Evolutionary conservation across 1,140 invertebrate genomes (phyloP).

Genomic region (Brachionus plicatilis): DNA sequence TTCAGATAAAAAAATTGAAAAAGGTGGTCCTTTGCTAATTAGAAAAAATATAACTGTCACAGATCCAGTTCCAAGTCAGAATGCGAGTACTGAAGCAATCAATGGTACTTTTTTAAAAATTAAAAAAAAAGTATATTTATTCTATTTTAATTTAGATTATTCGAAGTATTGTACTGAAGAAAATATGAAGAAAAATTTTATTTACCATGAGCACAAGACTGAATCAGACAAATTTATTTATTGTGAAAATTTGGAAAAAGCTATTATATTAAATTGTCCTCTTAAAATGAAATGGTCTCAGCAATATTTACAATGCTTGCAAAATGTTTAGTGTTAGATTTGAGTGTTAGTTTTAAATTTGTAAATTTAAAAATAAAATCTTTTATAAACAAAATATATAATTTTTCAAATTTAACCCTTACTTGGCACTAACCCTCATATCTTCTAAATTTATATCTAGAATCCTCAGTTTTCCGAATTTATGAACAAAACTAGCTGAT

Average conservation of each 20-base stretch:
- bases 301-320: slow-evolving; percentile 4
- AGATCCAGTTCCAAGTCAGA: neutral
- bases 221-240: slow-evolving; percentile 32
- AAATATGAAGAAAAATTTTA: neutral
- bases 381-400: neutral
- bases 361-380: neutral
- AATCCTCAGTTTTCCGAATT: too few relatives aligned
- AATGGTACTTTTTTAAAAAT: neutral
- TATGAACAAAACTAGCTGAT: too few relatives aligned
- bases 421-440: too few relatives aligned
- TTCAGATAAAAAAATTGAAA: neutral
- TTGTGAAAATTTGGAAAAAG: neutral
- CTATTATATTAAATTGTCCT: slow-evolving; percentile 5
- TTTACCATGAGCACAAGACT: slow-evolving; percentile 11
- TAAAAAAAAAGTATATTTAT: neutral
- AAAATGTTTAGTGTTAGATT: neutral
- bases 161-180: neutral
- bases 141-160: neutral
- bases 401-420: neutral
- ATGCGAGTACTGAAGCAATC: neutral
- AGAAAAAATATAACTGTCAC: neutral
- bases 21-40: neutral
- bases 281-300: slow-evolving; percentile 34
- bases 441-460: too few relatives aligned
- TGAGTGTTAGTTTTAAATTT: neutral